Conservation (phyloP, 2,888 invertebrate genomes). For the Augochlorella aurata region DNA sequence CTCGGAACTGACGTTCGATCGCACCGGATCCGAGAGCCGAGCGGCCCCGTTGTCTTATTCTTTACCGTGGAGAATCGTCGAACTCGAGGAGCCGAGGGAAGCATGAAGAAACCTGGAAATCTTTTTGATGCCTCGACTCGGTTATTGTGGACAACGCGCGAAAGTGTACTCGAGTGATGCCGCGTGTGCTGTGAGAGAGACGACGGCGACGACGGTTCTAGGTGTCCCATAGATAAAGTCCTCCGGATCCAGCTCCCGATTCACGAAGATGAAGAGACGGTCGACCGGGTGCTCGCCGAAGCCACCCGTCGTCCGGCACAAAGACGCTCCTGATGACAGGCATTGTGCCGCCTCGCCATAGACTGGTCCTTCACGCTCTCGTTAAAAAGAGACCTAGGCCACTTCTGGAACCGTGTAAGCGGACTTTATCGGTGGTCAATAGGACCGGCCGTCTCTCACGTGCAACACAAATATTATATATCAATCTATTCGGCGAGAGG, state of each 20-base stretch:
- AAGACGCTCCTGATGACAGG: slow-evolving; percentile 77
- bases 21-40: background rate
- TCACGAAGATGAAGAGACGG: slow-evolving; percentile 71
- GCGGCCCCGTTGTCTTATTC: background rate
- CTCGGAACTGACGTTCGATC: background rate
- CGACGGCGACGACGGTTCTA: background rate
- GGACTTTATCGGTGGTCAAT: slow-evolving; percentile 73
- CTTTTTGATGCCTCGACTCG: background rate
- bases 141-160: slow-evolving; percentile 31
- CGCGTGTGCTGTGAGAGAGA: slow-evolving; percentile 40
- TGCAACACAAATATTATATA: slow-evolving; percentile 33
- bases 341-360: slow-evolving; percentile 74
- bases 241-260: slow-evolving; percentile 27
- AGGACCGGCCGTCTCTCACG: slow-evolving; percentile 52
- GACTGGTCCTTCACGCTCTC: slow-evolving; percentile 49
- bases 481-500: slow-evolving; percentile 52
- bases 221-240: slow-evolving; percentile 31
- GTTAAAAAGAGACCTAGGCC: slow-evolving; percentile 58
- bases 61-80: background rate
- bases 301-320: slow-evolving; percentile 77
- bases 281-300: slow-evolving; percentile 70
- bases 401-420: slow-evolving; percentile 52
- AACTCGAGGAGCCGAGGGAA: background rate
- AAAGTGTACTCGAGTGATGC: slow-evolving; percentile 50
- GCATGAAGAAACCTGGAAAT: slow-evolving; percentile 14